Evolutionary conservation across 2,888 invertebrate species (phyloP).

Genomic region (Drosophila lacicola): DNA sequence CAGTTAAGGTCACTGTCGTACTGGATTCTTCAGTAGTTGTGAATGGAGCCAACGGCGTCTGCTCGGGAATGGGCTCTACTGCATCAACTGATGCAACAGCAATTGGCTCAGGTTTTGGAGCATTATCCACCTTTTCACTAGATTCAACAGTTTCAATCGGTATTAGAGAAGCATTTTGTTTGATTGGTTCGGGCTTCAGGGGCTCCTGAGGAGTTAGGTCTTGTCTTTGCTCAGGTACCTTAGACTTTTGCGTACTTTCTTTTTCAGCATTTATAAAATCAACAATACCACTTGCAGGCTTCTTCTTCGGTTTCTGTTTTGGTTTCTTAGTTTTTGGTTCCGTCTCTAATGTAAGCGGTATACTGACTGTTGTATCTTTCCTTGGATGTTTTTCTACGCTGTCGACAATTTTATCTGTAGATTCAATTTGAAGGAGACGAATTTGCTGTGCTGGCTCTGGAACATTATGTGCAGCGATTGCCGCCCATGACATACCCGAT

Average conservation of each 20-base stretch:
- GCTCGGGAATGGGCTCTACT: neutral
- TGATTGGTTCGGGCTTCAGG: neutral
- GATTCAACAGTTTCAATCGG: neutral
- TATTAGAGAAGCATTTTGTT: neutral
- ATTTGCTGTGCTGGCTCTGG: slow-evolving; percentile 79
- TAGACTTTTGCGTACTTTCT: slow-evolving; percentile 23
- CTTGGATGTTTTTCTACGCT: slow-evolving; percentile 32
- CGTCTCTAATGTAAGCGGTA: slow-evolving; percentile 57
- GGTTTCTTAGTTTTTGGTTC: slow-evolving; percentile 67
- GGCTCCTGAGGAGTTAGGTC: neutral
- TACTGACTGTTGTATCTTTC: slow-evolving; percentile 40
- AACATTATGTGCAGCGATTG: slow-evolving; percentile 79
- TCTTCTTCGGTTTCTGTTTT: slow-evolving; percentile 70
- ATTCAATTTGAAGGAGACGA: slow-evolving; percentile 55
- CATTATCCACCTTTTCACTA: neutral
- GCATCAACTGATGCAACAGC: neutral
- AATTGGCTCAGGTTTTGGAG: neutral
- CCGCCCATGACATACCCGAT: slow-evolving; percentile 80
- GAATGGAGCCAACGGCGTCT: slow-evolving; percentile 35
- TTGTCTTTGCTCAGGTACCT: slow-evolving; percentile 1
- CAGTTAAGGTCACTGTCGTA: neutral
- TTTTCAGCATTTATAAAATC: slow-evolving; percentile 69
- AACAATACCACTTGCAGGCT: slow-evolving; percentile 39
- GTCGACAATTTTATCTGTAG: slow-evolving; percentile 18
- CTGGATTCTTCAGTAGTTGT: slow-evolving; percentile 1